phyloP scores from a whole-genome alignment of 2,113 vertebrate species.

The Salvelinus fontinalis region DNA sequence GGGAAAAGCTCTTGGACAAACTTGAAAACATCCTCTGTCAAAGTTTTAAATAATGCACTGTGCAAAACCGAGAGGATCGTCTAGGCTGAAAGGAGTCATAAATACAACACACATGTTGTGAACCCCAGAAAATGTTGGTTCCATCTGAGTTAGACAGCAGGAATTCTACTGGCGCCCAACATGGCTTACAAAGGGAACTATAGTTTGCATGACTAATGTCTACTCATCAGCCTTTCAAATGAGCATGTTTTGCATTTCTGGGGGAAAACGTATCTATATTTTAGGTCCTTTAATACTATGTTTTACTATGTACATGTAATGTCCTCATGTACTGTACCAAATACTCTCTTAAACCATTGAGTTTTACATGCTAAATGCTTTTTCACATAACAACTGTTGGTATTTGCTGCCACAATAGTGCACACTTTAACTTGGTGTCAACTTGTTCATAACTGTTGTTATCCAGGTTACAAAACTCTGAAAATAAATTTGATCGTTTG shows the following conservation, averaged over 20 bases:
- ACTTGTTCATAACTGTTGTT: neutral
- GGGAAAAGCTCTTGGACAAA: constrained; percentile 56
- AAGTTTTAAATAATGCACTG: constrained; percentile 64
- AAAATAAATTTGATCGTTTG: neutral
- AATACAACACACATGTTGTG: constrained; percentile 68
- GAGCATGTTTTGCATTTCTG: neutral
- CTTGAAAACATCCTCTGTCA: constrained; percentile 62
- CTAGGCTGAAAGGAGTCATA: constrained; percentile 66
- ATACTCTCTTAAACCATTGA: neutral
- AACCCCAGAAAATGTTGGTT: constrained; percentile 39
- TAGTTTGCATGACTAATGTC: constrained; percentile 27
- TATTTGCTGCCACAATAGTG: neutral
- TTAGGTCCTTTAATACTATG: neutral
- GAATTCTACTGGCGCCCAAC: constrained; percentile 5
- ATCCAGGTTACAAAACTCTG: neutral
- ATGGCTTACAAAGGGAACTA: constrained; percentile 44
- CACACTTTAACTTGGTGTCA: neutral
- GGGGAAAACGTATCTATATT: neutral
- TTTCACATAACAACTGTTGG: no score
- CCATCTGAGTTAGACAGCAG: constrained; percentile 55
- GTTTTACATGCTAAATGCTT: neutral
- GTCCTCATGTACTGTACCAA: neutral
- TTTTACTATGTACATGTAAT: neutral
- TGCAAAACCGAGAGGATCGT: constrained; percentile 51
- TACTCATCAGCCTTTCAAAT: constrained; percentile 6